Percentiles rank a stretch among this genome's conserved stretches.
These are phyloP conservation scores for Scrobipalpa atriplicella DNA, from an alignment of 2,888 invertebrate genomes.

Conservation along the genomic window DNA sequence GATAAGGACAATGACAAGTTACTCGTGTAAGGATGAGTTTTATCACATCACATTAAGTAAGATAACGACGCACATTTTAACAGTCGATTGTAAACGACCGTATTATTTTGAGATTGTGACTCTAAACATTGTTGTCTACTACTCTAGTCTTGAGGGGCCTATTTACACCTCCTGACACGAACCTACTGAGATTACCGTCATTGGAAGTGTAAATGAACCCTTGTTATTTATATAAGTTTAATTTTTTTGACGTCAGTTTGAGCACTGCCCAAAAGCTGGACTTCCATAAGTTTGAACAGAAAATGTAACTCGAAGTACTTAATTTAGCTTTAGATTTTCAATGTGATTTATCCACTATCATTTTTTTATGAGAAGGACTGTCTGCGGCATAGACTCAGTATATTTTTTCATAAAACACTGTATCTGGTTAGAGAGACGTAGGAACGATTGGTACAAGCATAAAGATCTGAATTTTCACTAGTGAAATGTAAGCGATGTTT, in stretches of 20 bases:
- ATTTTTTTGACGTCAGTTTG: conserved; percentile 52
- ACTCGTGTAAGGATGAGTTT: not conserved
- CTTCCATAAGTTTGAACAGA: conserved; percentile 44
- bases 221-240: conserved; percentile 60
- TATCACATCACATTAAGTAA: not conserved
- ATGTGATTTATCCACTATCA: conserved; percentile 48
- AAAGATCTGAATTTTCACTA: conserved; percentile 72
- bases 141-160: conserved; percentile 56
- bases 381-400: conserved; percentile 42
- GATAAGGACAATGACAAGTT: conserved; percentile 11
- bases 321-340: conserved; percentile 64
- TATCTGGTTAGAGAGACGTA: conserved; percentile 36
- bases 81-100: conserved; percentile 28
- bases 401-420: conserved; percentile 48
- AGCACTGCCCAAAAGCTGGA: conserved; percentile 58
- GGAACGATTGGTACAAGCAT: conserved; percentile 60
- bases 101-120: conserved; percentile 51
- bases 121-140: conserved; percentile 47
- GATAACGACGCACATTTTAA: conserved; percentile 43
- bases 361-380: conserved; percentile 35
- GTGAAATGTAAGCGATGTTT: conserved; percentile 75
- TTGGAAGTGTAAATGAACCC: conserved; percentile 46
- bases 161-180: conserved; percentile 34
- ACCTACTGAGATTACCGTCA: conserved; percentile 28
- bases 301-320: conserved; percentile 58